Evolutionary conservation across 2,113 vertebrate species (phyloP).

Genomic region (Triplophysa rosa): DNA sequence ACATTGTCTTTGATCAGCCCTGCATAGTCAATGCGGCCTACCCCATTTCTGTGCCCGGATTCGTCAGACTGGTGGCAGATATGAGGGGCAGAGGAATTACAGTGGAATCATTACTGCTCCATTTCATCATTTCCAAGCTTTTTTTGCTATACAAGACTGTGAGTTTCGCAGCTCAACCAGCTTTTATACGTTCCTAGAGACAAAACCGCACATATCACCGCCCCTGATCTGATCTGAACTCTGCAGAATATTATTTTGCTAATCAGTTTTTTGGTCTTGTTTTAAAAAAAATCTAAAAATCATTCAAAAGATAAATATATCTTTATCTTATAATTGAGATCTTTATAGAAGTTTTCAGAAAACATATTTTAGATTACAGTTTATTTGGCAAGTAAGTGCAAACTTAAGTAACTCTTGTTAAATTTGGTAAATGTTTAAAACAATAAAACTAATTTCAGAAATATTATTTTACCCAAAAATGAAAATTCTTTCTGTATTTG

Average conservation of each 20-base stretch:
- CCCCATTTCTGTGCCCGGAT: conserved; percentile 21
- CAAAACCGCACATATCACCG: neutral
- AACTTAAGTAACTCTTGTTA: too few species aligned
- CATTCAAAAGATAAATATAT: too few species aligned
- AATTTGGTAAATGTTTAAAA: too few species aligned
- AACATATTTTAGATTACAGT: too few species aligned
- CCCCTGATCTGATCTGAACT: neutral
- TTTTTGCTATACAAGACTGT: neutral
- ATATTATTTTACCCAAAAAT: too few species aligned
- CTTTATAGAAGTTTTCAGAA: too few species aligned
- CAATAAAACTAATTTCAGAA: too few species aligned
- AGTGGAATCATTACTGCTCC: conserved; percentile 41
- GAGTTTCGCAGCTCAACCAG: neutral
- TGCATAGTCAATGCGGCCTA: conserved; percentile 25
- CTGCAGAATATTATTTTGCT: too few species aligned
- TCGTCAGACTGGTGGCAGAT: conserved; percentile 32
- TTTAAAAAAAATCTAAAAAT: neutral
- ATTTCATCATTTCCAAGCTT: conserved; percentile 37
- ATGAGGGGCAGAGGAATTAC: conserved; percentile 33
- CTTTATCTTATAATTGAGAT: too few species aligned
- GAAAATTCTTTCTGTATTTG: too few species aligned
- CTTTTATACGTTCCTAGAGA: neutral
- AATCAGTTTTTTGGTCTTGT: too few species aligned
- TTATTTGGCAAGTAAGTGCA: too few species aligned
- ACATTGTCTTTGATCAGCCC: conserved; percentile 55